A percentile compares a stretch with the other conserved stretches of the same genome.
These are phyloP conservation scores for Orthonychiurus folsomi DNA, from an alignment of 2,888 invertebrate species.

Conservation along the genomic window DNA sequence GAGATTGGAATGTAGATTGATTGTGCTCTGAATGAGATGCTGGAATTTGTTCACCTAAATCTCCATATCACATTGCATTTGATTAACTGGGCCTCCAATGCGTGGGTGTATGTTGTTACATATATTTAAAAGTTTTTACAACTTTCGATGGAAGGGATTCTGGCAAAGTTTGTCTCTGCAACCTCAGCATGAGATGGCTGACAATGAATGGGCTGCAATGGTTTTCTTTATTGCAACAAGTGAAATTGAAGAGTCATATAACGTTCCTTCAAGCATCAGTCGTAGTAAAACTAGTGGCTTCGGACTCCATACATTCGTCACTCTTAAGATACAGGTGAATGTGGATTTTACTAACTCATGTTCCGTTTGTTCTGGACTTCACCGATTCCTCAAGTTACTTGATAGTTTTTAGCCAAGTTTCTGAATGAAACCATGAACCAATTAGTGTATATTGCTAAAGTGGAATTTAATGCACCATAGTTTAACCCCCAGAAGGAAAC, in stretches of 20 bases:
- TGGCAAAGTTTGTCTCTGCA: conserved; percentile 22
- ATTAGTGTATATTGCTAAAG: too few relatives aligned
- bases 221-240: not conserved
- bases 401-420: not conserved
- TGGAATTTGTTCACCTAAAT: not conserved
- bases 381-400: not conserved
- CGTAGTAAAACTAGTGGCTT: not conserved
- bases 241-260: conserved; percentile 1
- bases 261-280: too few relatives aligned
- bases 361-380: too few relatives aligned
- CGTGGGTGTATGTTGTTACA: too few relatives aligned
- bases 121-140: too few relatives aligned
- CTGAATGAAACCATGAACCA: not conserved
- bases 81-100: too few relatives aligned
- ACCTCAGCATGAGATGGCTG: conserved; percentile 32
- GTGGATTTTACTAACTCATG: not conserved
- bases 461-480: too few relatives aligned
- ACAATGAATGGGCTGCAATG: conserved; percentile 22
- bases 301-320: not conserved
- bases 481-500: too few relatives aligned
- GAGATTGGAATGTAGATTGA: not conserved
- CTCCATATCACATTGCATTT: not conserved
- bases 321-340: not conserved
- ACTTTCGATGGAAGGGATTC: too few relatives aligned
- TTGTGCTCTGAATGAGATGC: too few relatives aligned